Base-by-base conservation (phyloP, 2,888 invertebrate genomes). In the Cinara cedri region DNA sequence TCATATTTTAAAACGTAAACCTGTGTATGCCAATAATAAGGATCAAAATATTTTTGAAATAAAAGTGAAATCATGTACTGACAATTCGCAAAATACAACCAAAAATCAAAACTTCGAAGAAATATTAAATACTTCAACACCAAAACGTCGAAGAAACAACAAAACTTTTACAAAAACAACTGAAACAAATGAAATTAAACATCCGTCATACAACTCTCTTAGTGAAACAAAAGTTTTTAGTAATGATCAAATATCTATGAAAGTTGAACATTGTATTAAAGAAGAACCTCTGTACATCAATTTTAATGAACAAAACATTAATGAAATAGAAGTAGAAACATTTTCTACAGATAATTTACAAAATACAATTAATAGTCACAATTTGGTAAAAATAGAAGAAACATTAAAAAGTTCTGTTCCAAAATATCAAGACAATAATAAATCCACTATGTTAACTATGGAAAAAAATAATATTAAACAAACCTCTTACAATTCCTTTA, bases 261-360 rank as follows among this genome's bases (percentile, higher is more conserved):
- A 51, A 44, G 44, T 65, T 55, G 24, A 66, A 34, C n/a, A 16
- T 14, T 16, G 16, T 49, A 49, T 60, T 46, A 16, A 68, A 21
- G 68, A 68, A 34, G 57, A 76, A 34, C n/a, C 21, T 66, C 19
- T 55, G 19, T 44, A 57, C 10, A 26, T 34, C 8, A 44, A 44
- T 55, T 14, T 68, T 4, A 49, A 14, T 46, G 68, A 57, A 57
- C 46, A 76, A 76, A 57, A 46, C 8, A 21, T 16, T 49, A 8
- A 44, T 66, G 11, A n/a, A 66, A 46, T 46, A 16, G 24, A 70
- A 14, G 6, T 51, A 54, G 13, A 24, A 49, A 11, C 34, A 34
- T 34, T 34, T 34, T 34, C 34, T 34, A 34, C 34, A 4, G 34
- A 6, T 34, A 6, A 34, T 34, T 34, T 34, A 34, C 34, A 34